Evolutionary conservation across 1,140 invertebrate genomes (phyloP), one percentile per base, ranked within the genome.

Genomic region (Microvelia longipes): DNA sequence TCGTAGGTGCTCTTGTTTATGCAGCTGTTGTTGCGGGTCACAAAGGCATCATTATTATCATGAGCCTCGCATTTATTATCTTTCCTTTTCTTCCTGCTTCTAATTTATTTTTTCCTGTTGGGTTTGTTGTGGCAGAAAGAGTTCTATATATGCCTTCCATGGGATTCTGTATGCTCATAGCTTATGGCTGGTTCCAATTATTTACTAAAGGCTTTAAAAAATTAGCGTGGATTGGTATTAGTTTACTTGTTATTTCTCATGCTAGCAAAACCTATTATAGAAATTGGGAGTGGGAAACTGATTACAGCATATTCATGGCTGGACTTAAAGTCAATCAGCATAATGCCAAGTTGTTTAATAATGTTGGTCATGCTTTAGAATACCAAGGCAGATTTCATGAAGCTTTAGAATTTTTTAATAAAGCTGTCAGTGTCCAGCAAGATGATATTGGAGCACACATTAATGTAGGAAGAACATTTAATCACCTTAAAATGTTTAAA

Each of bases 401-500:
- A 78, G 96, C 95, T 0, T 81, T 98, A 28, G 83, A 87, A 71
- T 97, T 94, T 80, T 98, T 97, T 77, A 87, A 92, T 76, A 93
- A 92, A 75, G 95, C 95, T 13, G 93, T 94, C 19, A 81, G 86
- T 76, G 94, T 98, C 19, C 95, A 98, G 80, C 87, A 90, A 50
- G 94, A 97, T 78, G 95, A 98, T 80, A 94, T 98, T 66, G 94
- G 93, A 25, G 94, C 94, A 5, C 93, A 98, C 78, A 96, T 98
- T 72, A 98, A 98, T 81, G 92, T 98, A 5, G 96, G 95, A 1
- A 83, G 95, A 70, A 96, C 94, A 2, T 94, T 92, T 79, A 96
- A 94, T 77, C 92, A 94, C 79, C 80, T 98, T 29, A 93, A 96
- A 78, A 87, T 88, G 82, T 94, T 90, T 77, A 88, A 90, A 71